These are phyloP conservation scores for Sylvilagus bachmani DNA, from an alignment of 2,113 vertebrate genomes.

Conservation along the genomic window DNA sequence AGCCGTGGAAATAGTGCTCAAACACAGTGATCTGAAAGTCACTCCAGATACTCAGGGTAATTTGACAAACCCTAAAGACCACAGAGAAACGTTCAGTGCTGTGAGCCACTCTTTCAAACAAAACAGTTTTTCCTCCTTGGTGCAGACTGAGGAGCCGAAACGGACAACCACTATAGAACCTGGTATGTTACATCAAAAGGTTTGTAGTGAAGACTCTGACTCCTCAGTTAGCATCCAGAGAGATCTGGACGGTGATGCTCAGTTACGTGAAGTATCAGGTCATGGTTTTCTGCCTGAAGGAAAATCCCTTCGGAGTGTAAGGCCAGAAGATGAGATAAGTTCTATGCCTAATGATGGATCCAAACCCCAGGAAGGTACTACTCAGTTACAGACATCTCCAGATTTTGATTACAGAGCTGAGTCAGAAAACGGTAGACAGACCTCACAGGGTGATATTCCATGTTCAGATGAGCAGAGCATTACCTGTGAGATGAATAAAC, in stretches of 20 bases:
- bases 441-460: slow-evolving; percentile 6
- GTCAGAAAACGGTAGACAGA: slow-evolving; percentile 52
- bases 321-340: slow-evolving; percentile 52
- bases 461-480: slow-evolving; percentile 70
- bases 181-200: neutral
- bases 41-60: slow-evolving; percentile 60
- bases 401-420: slow-evolving; percentile 31
- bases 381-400: slow-evolving; percentile 53
- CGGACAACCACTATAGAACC: slow-evolving; percentile 22
- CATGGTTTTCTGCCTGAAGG: slow-evolving; percentile 62
- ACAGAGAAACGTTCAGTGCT: slow-evolving; percentile 51
- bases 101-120: neutral
- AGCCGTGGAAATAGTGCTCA: slow-evolving; percentile 66
- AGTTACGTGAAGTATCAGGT: slow-evolving; percentile 59
- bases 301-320: slow-evolving; percentile 42
- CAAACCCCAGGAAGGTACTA: slow-evolving; percentile 40
- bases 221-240: slow-evolving; percentile 43
- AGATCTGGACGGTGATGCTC: slow-evolving; percentile 45
- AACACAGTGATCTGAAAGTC: slow-evolving; percentile 61
- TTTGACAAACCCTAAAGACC: slow-evolving; percentile 66
- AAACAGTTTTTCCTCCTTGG: slow-evolving; percentile 37
- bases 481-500: slow-evolving; percentile 44
- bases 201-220: neutral
- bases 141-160: neutral
- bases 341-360: slow-evolving; percentile 41